phyloP scores from a whole-genome alignment of 2,113 vertebrate species.

The Malurus elegans region DNA sequence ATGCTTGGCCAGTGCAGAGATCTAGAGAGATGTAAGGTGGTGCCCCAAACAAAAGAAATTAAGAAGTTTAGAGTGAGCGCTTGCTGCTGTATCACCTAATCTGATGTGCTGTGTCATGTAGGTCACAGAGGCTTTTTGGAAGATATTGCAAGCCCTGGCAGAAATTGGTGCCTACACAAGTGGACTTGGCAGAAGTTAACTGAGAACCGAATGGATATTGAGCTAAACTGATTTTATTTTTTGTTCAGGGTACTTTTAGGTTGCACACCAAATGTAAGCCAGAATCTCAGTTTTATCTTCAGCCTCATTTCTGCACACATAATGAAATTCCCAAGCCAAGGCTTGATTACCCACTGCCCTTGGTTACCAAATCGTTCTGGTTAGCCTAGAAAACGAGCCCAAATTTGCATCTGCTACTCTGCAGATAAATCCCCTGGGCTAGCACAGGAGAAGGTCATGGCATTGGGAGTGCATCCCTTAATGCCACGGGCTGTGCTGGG shows the following conservation, averaged over 20 bases:
- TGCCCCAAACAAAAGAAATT: background rate
- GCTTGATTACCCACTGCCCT: background rate
- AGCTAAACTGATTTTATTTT: background rate
- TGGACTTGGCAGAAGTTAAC: background rate
- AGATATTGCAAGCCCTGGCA: background rate
- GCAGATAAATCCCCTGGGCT: constrained; percentile 21
- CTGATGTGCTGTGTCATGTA: background rate
- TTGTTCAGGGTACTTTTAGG: background rate
- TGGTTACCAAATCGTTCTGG: constrained; percentile 14
- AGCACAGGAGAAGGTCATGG: constrained; percentile 3
- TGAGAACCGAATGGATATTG: background rate
- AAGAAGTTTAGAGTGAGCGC: background rate
- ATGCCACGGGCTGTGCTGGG: background rate
- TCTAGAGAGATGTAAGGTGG: background rate
- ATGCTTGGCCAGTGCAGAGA: background rate
- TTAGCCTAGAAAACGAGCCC: constrained; percentile 19
- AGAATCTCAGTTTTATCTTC: background rate
- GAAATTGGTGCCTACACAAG: background rate
- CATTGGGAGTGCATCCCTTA: background rate
- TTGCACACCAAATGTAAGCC: background rate
- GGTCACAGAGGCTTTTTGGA: background rate
- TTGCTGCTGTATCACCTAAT: background rate
- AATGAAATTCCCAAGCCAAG: background rate
- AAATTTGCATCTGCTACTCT: constrained; percentile 17
- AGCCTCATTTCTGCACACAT: background rate